Conservation (phyloP, 2,797 vertebrate genomes). For the Gallinago nigripennis region DNA sequence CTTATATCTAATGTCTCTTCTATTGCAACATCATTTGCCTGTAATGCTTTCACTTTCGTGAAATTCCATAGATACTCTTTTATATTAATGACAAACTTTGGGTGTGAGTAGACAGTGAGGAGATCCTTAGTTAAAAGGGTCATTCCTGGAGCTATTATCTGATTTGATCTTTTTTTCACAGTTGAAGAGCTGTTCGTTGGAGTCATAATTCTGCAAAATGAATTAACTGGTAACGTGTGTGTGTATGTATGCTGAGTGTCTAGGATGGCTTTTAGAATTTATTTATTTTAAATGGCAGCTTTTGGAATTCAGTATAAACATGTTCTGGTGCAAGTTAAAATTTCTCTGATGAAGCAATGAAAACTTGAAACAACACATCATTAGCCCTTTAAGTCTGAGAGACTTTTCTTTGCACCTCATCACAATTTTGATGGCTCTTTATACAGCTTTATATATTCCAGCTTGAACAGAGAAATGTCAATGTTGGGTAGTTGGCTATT, state of each 20-base stretch:
- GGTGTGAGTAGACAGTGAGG: background rate
- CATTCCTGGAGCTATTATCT: background rate
- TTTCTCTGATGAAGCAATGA: background rate
- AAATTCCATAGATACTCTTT: background rate
- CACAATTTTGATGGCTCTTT: constrained; percentile 5
- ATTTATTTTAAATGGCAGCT: constrained; percentile 58
- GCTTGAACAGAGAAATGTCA: background rate
- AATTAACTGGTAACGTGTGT: constrained; percentile 19
- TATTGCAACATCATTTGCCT: background rate
- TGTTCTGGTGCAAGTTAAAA: constrained; percentile 42
- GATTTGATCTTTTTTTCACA: constrained; percentile 10
- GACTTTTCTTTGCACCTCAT: constrained; percentile 42
- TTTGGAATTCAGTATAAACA: constrained; percentile 53
- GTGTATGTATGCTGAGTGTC: constrained; percentile 15
- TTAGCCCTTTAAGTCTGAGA: constrained; percentile 44
- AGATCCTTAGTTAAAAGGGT: background rate
- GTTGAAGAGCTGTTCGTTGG: background rate
- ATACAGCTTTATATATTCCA: background rate
- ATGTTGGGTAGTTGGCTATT: background rate
- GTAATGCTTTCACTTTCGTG: background rate
- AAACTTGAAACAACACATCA: background rate
- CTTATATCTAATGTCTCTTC: background rate
- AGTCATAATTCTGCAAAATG: constrained; percentile 10
- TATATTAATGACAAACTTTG: background rate
- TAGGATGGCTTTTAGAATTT: constrained; percentile 22